Base-by-base conservation (phyloP, 2,797 vertebrate species). In the Spinibarbus caldwelli region DNA sequence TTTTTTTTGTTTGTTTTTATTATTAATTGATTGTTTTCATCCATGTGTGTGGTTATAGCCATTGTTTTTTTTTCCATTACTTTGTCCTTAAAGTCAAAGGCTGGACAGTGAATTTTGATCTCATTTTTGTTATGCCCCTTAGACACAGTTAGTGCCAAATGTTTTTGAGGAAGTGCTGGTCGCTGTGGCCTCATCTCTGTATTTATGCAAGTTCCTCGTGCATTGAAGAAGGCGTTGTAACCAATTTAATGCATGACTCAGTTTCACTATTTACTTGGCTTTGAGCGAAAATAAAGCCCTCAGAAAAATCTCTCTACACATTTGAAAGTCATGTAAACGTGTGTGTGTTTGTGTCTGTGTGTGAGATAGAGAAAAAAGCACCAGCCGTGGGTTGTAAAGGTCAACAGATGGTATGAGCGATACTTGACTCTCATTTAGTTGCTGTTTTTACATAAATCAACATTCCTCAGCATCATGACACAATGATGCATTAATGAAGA, bases 191-290 rank as follows among this genome's bases (percentile, higher is more conserved):
- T 66, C 62, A 34, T 31, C 62, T 66, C 15, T 34, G 59, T 38
- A 26, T 73, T 72, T 52, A 62, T 86, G n/a, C 7, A 82, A 68
- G 57, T 36, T 57, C 38, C 36, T 67, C n/a, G 83, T 57, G 76
- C 23, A 17, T 67, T 79, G 71, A 23, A 54, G 75, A 80, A 75
- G 66, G 70, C 14, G 26, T 72, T 80, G 76, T 47, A 80, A 83
- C 71, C 82, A 83, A 81, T 88, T 86, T 87, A 80, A 83, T 68
- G 82, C 45, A 68, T 71, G 70, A 85, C 68, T 88, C 86, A 14
- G 21, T 84, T 80, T 82, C 57, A 66, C 64, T 38, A 45, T 75
- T 82, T 52, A 80, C 66, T 77, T 73, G 57, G 47, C 31, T 78
- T 80, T 76, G 64, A 70, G 31, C 54, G 36, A 68, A 82, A n/a